Conservation (phyloP, 1,140 invertebrate genomes). For the Tetranychus urticae region DNA sequence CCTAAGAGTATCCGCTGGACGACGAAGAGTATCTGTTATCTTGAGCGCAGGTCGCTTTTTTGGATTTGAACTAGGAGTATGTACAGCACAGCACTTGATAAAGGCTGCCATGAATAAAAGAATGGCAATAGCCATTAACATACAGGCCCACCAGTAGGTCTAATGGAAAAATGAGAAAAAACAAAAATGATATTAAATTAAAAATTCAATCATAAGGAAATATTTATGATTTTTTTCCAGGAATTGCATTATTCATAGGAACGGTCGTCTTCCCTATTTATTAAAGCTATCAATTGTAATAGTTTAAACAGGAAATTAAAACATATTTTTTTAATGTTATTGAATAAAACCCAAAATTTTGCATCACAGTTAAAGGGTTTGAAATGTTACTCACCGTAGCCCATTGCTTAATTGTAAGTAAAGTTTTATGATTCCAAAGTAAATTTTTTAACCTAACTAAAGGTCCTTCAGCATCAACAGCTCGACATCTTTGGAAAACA, state of each 20-base stretch:
- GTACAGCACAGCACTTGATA: constrained; percentile 96
- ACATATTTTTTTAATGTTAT: too few species aligned
- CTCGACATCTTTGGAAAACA: constrained; percentile 87
- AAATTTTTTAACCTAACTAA: constrained; percentile 86
- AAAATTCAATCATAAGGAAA: neutral
- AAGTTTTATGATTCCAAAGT: constrained; percentile 69
- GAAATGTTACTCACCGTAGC: constrained; percentile 33
- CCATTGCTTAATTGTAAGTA: constrained; percentile 62
- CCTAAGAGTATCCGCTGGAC: constrained; percentile 63
- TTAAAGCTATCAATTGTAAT: too few species aligned
- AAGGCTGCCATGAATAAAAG: constrained; percentile 93
- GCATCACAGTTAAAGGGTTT: neutral
- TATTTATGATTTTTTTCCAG: too few species aligned
- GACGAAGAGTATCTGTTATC: constrained; percentile 57
- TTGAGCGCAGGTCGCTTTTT: constrained; percentile 62
- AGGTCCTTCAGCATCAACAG: constrained; percentile 93
- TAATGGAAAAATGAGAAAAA: constrained; percentile 20
- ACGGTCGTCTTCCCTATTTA: too few species aligned
- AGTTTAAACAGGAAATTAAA: too few species aligned
- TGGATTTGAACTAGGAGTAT: constrained; percentile 91
- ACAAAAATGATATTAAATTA: neutral
- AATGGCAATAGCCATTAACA: constrained; percentile 67
- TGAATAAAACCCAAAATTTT: too few species aligned
- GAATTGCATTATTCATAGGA: too few species aligned
- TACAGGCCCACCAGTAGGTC: constrained; percentile 90